Percentiles rank a stretch among this genome's conserved stretches.
Evolutionary conservation across 2,113 vertebrate genomes (phyloP).

Genomic region (Mungos mungo): DNA sequence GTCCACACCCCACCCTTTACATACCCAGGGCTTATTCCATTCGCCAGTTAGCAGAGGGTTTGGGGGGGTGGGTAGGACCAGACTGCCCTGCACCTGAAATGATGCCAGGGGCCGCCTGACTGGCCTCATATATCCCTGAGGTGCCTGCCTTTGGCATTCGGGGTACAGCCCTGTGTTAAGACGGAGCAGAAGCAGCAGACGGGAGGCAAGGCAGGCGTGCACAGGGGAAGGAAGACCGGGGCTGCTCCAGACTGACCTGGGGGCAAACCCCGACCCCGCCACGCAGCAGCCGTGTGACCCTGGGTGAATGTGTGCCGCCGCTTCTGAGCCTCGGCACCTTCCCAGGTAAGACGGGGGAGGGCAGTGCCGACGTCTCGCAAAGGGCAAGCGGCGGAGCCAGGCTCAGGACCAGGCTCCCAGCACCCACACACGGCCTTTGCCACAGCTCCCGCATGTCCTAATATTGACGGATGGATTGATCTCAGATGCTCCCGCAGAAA

Average conservation of each 20-base stretch:
- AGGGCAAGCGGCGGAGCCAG: not conserved
- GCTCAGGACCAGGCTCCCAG: too few species aligned
- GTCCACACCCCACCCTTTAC: not conserved
- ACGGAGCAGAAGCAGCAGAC: not conserved
- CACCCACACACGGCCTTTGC: rapidly evolving
- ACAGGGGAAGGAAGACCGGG: not conserved
- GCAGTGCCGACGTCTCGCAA: not conserved
- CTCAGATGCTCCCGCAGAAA: not conserved
- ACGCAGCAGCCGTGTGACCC: not conserved
- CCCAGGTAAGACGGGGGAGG: not conserved
- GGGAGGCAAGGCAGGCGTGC: not conserved
- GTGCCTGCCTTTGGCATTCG: not conserved
- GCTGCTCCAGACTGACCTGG: not conserved
- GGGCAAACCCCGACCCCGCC: not conserved
- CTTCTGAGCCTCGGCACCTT: not conserved
- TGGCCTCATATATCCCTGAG: too few species aligned
- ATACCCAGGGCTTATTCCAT: not conserved
- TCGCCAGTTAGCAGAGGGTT: not conserved
- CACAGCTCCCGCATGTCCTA: not conserved
- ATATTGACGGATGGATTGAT: too few species aligned
- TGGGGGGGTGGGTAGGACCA: not conserved
- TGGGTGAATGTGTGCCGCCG: too few species aligned
- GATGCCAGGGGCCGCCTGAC: not conserved
- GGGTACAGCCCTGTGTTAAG: not conserved
- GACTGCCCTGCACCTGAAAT: not conserved